Base-by-base conservation (phyloP, 2,888 invertebrate species). In the Netelia fuscicornis region DNA sequence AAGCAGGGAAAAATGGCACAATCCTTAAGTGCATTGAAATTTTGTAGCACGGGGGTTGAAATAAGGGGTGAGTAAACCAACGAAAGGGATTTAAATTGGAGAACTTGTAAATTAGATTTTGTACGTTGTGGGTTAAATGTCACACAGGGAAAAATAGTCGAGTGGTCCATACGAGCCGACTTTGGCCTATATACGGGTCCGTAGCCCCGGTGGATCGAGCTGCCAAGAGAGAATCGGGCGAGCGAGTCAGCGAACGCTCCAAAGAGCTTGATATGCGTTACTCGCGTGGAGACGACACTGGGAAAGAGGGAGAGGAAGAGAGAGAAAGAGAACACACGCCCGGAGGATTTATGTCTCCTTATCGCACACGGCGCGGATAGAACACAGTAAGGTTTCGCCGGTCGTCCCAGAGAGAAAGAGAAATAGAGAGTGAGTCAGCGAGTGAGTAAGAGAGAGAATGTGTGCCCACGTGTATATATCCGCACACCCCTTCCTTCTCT, bases 271-370 rank as follows among this genome's bases (percentile, higher is more conserved):
- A 56, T 48, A 20, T 60, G 74, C 56, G 71, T 71, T 37, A 58
- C 5, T 71, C 64, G 8, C 25, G 52, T 44, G 44, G 42, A 70
- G 5, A 42, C 20, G 62, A 71, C 60, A 44, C 30, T 13, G 42
- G 48, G 58, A 48, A 13, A 74, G 30, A n/a, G 60, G 67, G 52
- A 58, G 25, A n/a, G 30, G 56, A 20, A 20, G 37, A 8, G 60
- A 71, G 42, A 37, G 42, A 13, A 54, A 67, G 56, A 74, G 70
- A 70, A 58, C 60, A 81, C 64, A 84, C 78, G 77, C 81, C 81
- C 62, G n/a, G 78, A 81, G 78, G 70, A 84, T 84, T 84, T 81
- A 84, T 85, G 84, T 83, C 82, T 85, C 82, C 80, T 86, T 86
- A 86, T 86, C 87, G 87, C 75, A 48, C 48, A 60, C 30, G 64